Conservation (phyloP, 1,140 invertebrate genomes). For the Conus betulinus region DNA sequence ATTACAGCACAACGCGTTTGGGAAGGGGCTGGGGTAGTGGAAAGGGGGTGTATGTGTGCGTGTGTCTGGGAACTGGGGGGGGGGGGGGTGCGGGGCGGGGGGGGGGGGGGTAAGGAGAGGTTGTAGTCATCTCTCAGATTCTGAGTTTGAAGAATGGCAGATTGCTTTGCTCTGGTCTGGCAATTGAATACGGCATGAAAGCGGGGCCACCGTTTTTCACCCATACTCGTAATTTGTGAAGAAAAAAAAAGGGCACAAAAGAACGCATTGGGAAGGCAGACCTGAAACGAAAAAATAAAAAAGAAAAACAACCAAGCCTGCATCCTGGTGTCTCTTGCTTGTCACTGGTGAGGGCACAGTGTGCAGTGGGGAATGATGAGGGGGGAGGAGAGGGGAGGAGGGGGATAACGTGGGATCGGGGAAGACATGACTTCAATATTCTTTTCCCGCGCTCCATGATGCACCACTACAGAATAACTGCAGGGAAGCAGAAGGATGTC, state of each 20-base stretch:
- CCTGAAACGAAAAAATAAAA: too few species aligned
- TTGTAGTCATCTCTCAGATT: too few species aligned
- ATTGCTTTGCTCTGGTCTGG: not conserved
- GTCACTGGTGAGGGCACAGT: not conserved
- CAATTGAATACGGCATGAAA: conserved; percentile 2
- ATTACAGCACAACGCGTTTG: conserved; percentile 1
- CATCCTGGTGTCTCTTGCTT: not conserved
- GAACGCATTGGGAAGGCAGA: not conserved
- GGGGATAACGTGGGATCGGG: not conserved
- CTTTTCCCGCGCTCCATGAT: too few species aligned
- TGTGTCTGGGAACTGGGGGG: not conserved
- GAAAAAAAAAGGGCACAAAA: conserved; percentile 8
- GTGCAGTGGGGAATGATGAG: not conserved
- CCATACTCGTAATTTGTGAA: conserved; percentile 13
- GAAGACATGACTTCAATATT: too few species aligned
- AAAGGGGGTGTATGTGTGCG: not conserved
- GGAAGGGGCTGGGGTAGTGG: not conserved
- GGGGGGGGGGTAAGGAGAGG: not conserved
- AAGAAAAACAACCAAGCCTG: not conserved
- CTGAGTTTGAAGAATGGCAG: conserved; percentile 7
- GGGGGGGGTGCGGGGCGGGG: not conserved
- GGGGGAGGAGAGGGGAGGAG: not conserved
- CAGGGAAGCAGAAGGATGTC: too few species aligned
- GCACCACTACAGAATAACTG: too few species aligned
- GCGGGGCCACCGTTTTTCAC: not conserved